Base-by-base conservation (phyloP, 1,140 invertebrate species). In the Saccostrea glomerata region DNA sequence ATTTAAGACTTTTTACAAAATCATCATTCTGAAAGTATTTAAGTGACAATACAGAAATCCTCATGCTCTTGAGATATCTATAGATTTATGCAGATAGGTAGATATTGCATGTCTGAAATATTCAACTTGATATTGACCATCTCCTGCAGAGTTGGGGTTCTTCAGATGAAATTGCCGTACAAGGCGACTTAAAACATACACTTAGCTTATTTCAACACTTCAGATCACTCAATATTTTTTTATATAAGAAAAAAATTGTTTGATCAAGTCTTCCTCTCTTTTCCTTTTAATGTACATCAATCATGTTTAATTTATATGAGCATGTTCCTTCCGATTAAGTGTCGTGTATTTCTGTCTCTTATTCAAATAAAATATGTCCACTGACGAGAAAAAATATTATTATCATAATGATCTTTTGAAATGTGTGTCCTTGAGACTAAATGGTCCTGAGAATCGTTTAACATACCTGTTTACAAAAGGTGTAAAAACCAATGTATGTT, bases 401-500 rank as follows among this genome's bases (percentile, higher is more conserved):
- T 77, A 77, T 36, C 25, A 30, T 13, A 30, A 77, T 9, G 25
- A 77, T 77, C 70, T 77, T 77, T 77, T 77, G 70, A 36, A 77
- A 77, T 77, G 4, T 30, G 70, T 77, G 70, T 77, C 70, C 70
- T 77, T 77, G 70, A 30, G 25, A 30, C 23, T n/a, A 30, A 30
- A 77, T 77, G 11, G 70, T 30, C 23, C 23, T 77, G 2, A 30
- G 70, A 77, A 36, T 30, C 23, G 70, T 30, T 63, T 63, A 63
- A 63, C 58, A 63, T 63, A 63, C 70, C 23, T 77, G 70, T 77
- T 36, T 77, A 77, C 70, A 77, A 40, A 77, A 6, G 70, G 70
- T 77, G 70, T 30, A 30, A 36, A 77, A 25, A 77, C 11, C 13
- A 30, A 30, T 30, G 7, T 12, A 77, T 40, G 30, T 77, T 77